Percentiles rank a stretch among this genome's conserved stretches.
These are phyloP conservation scores for Agrochola circellaris DNA, from an alignment of 2,888 invertebrate species.

Conservation along the genomic window DNA sequence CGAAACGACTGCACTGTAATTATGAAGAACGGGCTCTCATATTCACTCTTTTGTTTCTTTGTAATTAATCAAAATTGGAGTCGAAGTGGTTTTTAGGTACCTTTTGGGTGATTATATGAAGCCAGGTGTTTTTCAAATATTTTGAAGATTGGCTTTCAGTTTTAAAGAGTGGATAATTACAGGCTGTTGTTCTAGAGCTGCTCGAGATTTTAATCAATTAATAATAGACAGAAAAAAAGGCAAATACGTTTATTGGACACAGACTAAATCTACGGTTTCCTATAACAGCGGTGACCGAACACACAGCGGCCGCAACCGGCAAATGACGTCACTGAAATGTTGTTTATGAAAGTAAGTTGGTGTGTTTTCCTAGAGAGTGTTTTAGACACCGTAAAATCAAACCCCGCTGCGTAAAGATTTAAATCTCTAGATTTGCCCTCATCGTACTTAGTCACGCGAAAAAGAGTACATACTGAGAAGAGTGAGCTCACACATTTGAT, in stretches of 20 bases:
- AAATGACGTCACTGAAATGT: too few relatives aligned
- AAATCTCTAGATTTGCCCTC: too few relatives aligned
- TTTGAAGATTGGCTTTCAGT: constrained; percentile 2
- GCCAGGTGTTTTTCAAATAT: constrained; percentile 19
- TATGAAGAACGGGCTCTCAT: constrained; percentile 71
- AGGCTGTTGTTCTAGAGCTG: not conserved
- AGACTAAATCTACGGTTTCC: not conserved
- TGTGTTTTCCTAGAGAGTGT: too few relatives aligned
- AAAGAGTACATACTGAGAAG: too few relatives aligned
- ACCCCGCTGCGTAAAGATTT: too few relatives aligned
- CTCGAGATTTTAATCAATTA: not conserved
- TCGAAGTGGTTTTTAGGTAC: constrained; percentile 13
- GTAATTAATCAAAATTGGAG: constrained; percentile 63
- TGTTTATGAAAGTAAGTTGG: too few relatives aligned
- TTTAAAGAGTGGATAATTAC: constrained; percentile 22
- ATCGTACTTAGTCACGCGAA: too few relatives aligned
- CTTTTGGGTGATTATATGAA: constrained; percentile 28
- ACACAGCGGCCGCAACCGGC: too few relatives aligned
- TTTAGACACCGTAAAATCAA: too few relatives aligned
- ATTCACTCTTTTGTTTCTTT: constrained; percentile 68
- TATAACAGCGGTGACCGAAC: too few relatives aligned
- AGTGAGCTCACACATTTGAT: too few relatives aligned
- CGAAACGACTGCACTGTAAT: constrained; percentile 70
- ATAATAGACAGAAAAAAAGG: not conserved
- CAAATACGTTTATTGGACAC: not conserved